phyloP scores from a whole-genome alignment of 2,888 invertebrate species.

The Mamestra brassicae region DNA sequence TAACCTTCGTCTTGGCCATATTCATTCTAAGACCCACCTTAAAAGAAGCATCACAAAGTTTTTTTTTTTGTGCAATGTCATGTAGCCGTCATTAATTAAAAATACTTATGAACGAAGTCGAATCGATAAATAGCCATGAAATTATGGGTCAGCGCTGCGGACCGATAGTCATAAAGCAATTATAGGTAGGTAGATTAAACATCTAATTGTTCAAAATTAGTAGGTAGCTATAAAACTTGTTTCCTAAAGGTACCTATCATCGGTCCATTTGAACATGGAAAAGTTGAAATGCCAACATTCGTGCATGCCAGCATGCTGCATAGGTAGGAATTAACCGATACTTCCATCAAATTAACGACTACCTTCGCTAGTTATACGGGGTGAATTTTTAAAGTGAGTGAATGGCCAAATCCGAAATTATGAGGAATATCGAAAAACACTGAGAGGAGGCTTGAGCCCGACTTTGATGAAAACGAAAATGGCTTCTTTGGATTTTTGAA shows the following conservation, averaged over 20 bases:
- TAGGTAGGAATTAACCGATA: slow-evolving; percentile 23
- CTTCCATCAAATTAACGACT: slow-evolving; percentile 39
- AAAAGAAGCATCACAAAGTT: no score
- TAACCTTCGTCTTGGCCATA: no score
- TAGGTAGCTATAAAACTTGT: not conserved
- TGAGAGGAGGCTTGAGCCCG: no score
- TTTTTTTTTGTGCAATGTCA: no score
- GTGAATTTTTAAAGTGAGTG: no score
- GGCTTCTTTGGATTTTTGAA: no score
- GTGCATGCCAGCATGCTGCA: not conserved
- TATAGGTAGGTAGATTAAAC: not conserved
- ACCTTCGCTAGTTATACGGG: not conserved
- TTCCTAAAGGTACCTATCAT: not conserved
- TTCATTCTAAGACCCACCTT: no score
- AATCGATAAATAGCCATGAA: slow-evolving; percentile 9
- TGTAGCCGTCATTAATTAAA: not conserved
- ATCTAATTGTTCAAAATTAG: slow-evolving; percentile 14
- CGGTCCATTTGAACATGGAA: slow-evolving; percentile 9
- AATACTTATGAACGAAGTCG: not conserved
- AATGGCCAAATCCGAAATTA: no score
- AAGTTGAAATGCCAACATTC: slow-evolving; percentile 21
- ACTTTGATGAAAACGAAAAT: no score
- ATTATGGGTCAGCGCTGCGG: slow-evolving; percentile 7
- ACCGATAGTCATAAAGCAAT: not conserved
- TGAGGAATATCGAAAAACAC: no score